Percentiles rank a stretch among this genome's conserved stretches.
Conservation (phyloP, 1,140 invertebrate species). For the Drosophila micromelanica region DNA sequence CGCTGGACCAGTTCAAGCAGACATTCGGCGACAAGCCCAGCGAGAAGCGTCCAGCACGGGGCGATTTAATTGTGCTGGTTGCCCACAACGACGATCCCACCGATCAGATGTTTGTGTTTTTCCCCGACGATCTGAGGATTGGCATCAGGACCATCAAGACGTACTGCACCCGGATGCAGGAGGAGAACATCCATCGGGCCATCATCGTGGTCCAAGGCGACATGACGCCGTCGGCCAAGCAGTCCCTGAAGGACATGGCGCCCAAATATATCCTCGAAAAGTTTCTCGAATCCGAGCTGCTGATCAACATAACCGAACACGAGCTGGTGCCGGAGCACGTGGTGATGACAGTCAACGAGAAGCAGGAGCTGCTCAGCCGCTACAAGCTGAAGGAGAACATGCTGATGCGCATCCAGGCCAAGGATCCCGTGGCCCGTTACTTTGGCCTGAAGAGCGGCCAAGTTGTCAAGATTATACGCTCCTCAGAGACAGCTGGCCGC, state of each 20-base stretch:
- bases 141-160: constrained; percentile 99
- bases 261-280: constrained; percentile 99
- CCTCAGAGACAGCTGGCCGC: constrained; percentile 98
- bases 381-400: constrained; percentile 99
- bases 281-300: constrained; percentile 98
- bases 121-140: constrained; percentile 99
- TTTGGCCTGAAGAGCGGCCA: constrained; percentile 86
- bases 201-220: constrained; percentile 97
- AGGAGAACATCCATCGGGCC: constrained; percentile 98
- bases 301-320: constrained; percentile 99
- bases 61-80: constrained; percentile 97
- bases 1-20: constrained; percentile 98
- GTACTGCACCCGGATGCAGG: constrained; percentile 99
- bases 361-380: constrained; percentile 93
- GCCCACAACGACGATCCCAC: constrained; percentile 99
- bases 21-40: constrained; percentile 99
- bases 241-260: constrained; percentile 98
- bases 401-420: constrained; percentile 99
- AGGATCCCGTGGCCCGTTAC: constrained; percentile 97
- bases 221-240: constrained; percentile 99
- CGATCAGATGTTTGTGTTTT: constrained; percentile 99
- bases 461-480: constrained; percentile 98
- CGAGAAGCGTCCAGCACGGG: constrained; percentile 95
- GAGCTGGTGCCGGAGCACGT: constrained; percentile 99
- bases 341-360: constrained; percentile 98